A percentile compares a stretch with the other conserved stretches of the same genome.
Conservation (phyloP, 2,888 invertebrate species). For the Hetaerina titia region DNA sequence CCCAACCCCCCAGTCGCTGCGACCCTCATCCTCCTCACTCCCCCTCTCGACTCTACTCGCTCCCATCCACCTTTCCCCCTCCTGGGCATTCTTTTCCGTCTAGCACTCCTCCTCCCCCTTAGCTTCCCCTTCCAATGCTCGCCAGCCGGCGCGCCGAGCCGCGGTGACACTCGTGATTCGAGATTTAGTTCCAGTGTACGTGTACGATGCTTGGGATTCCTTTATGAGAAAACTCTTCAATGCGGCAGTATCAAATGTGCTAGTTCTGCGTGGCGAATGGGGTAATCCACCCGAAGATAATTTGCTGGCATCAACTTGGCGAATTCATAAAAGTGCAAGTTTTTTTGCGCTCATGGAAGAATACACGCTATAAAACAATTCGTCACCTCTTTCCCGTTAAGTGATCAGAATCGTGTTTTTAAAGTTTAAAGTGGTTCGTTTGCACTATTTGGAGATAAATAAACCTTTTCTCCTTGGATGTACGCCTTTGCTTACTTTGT, state of each 20-base stretch:
- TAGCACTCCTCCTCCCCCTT: background rate
- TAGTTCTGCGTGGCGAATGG: background rate
- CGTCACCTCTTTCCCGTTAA: background rate
- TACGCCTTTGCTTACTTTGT: background rate
- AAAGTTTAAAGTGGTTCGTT: background rate
- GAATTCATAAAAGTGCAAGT: background rate
- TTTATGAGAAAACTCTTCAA: background rate
- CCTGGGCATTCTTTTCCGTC: background rate
- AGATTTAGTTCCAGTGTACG: background rate
- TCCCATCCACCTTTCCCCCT: background rate
- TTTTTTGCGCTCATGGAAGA: background rate
- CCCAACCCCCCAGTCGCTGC: background rate
- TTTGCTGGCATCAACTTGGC: background rate
- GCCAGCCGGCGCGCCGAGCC: background rate
- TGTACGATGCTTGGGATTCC: background rate
- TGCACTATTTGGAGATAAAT: background rate
- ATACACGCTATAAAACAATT: background rate
- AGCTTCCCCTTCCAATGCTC: background rate
- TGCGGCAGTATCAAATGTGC: background rate
- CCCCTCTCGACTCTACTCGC: no score
- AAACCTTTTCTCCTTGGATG: background rate
- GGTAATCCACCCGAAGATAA: background rate
- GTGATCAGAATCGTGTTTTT: background rate
- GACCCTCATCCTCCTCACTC: no score
- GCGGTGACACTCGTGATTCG: slow-evolving; percentile 35